Evolutionary conservation across 2,113 vertebrate genomes (phyloP).

Genomic region (Pterocles orientalis): DNA sequence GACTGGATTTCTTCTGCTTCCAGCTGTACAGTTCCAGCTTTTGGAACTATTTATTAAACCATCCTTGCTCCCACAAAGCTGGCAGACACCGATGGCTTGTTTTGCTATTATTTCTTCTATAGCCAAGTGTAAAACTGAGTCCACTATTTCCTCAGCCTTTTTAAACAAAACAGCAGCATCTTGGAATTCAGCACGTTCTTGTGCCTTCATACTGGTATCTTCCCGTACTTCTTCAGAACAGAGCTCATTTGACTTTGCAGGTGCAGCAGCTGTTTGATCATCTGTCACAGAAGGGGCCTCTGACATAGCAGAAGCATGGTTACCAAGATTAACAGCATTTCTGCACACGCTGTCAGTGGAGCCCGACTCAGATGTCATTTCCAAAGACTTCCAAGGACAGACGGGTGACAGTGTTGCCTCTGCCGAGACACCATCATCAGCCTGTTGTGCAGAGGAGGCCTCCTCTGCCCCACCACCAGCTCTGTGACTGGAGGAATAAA

Average conservation of each 20-base stretch:
- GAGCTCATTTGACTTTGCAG: constrained; percentile 34
- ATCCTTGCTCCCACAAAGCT: not conserved
- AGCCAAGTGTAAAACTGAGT: constrained; percentile 64
- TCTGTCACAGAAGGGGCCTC: not conserved
- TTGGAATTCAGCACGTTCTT: not conserved
- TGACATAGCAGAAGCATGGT: not conserved
- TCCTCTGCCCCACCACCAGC: not conserved
- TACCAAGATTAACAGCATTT: not conserved
- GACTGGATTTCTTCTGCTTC: constrained; percentile 27
- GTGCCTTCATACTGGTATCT: not conserved
- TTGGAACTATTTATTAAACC: constrained; percentile 28
- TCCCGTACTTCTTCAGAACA: constrained; percentile 38
- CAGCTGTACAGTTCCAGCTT: constrained; percentile 4
- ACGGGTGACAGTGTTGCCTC: not conserved
- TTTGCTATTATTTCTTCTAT: constrained; percentile 67
- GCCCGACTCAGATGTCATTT: not conserved
- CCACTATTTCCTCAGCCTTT: constrained; percentile 69
- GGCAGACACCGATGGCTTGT: not conserved
- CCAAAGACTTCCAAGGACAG: not conserved
- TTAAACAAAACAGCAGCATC: constrained; percentile 32
- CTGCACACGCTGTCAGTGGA: not conserved
- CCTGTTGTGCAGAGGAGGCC: not conserved
- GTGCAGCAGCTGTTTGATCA: constrained; percentile 31
- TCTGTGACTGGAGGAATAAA: not conserved
- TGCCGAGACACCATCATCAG: not conserved